These are phyloP conservation scores for Notothenia rossii DNA, from an alignment of 2,113 vertebrate species.

Conservation along the genomic window DNA sequence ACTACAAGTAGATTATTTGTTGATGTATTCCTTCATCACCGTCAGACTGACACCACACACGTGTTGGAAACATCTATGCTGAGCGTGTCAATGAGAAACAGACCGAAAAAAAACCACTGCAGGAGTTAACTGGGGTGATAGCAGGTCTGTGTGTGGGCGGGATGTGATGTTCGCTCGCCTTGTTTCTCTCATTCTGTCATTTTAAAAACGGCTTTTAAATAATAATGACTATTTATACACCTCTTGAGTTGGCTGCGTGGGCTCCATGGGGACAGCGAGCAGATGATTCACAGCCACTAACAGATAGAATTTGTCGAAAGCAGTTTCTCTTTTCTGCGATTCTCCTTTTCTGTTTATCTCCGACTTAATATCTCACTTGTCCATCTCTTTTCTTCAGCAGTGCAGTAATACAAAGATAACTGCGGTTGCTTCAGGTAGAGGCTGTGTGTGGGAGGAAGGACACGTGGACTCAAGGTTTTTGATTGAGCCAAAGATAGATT, in stretches of 20 bases:
- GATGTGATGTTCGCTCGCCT: conserved; percentile 47
- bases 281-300: conserved; percentile 74
- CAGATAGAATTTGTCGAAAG: conserved; percentile 70
- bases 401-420: conserved; percentile 46
- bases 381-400: conserved; percentile 8
- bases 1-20: neutral
- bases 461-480: conserved; percentile 55
- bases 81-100: conserved; percentile 21
- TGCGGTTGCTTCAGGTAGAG: conserved; percentile 51
- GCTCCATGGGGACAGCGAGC: conserved; percentile 63
- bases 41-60: conserved; percentile 26
- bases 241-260: conserved; percentile 72
- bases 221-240: conserved; percentile 82
- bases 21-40: neutral
- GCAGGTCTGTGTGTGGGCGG: conserved; percentile 63
- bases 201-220: conserved; percentile 74
- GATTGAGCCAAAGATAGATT: conserved; percentile 61
- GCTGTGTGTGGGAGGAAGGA: conserved; percentile 49
- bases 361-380: neutral
- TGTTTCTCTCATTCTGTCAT: conserved; percentile 59
- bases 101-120: neutral
- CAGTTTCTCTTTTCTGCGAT: conserved; percentile 12
- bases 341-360: conserved; percentile 5
- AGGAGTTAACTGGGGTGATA: conserved; percentile 44
- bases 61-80: conserved; percentile 21